phyloP scores from a whole-genome alignment of 2,797 vertebrate species.

The Sphaeramia orbicularis region DNA sequence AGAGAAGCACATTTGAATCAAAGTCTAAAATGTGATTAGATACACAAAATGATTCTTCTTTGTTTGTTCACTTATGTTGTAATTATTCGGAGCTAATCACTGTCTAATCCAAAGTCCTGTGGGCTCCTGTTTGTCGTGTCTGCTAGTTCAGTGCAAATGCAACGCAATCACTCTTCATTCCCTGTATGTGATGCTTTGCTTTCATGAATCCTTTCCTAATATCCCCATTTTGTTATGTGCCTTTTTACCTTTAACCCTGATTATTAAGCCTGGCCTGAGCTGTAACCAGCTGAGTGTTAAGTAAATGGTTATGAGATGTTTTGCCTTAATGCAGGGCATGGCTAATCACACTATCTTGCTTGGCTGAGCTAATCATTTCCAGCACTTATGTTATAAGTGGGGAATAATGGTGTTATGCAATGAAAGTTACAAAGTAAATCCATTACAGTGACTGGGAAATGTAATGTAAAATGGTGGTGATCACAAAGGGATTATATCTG shows the following conservation, averaged over 20 bases:
- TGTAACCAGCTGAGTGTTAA: conserved; percentile 31
- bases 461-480: too few species aligned
- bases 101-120: conserved; percentile 8
- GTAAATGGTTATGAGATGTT: conserved; percentile 17
- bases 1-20: conserved; percentile 1
- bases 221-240: conserved; percentile 21
- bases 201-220: conserved; percentile 21
- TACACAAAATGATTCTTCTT: not conserved
- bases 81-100: not conserved
- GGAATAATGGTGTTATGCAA: conserved; percentile 3
- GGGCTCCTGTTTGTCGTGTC: conserved; percentile 51
- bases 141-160: conserved; percentile 24
- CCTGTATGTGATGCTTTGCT: conserved; percentile 49
- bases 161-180: conserved; percentile 4
- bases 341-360: conserved; percentile 53
- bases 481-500: too few species aligned
- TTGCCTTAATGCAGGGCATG: conserved; percentile 22
- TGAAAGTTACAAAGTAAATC: not conserved
- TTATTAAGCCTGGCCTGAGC: conserved; percentile 50
- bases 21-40: conserved; percentile 6
- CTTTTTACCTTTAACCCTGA: conserved; percentile 24
- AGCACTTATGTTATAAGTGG: conserved; percentile 16
- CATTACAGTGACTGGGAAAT: too few species aligned
- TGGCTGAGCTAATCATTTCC: conserved; percentile 40
- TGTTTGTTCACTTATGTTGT: not conserved